Percentiles rank a stretch among this genome's conserved stretches.
Evolutionary conservation across 2,113 vertebrate genomes (phyloP).

Genomic region (Tychaedon coryphoeus): DNA sequence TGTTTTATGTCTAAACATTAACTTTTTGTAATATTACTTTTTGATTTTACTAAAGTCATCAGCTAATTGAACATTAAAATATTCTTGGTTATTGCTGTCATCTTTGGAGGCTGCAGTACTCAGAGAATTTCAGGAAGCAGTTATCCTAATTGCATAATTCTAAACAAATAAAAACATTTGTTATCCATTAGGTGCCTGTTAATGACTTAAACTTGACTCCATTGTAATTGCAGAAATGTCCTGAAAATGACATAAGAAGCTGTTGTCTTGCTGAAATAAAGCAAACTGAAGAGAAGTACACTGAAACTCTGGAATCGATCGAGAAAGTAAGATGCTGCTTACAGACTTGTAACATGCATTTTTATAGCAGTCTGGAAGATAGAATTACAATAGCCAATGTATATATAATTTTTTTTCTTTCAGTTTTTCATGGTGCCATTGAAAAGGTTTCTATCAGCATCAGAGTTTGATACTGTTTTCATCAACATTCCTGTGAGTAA

Average conservation of each 20-base stretch:
- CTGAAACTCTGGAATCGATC: constrained; percentile 94
- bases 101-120: background rate
- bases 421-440: constrained; percentile 95
- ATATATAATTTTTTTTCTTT: constrained; percentile 6
- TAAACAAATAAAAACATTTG: constrained; percentile 16
- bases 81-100: background rate
- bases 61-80: constrained; percentile 17
- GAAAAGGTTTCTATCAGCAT: constrained; percentile 82
- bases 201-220: constrained; percentile 31
- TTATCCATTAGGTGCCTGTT: constrained; percentile 7
- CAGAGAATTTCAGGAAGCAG: constrained; percentile 19
- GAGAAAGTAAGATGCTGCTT: constrained; percentile 81
- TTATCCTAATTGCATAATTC: constrained; percentile 24
- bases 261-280: constrained; percentile 94
- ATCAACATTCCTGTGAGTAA: constrained; percentile 93
- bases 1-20: background rate
- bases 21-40: background rate
- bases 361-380: background rate
- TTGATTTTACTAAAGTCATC: background rate
- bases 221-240: constrained; percentile 83
- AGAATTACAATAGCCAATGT: background rate
- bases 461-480: constrained; percentile 89
- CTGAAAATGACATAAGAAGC: constrained; percentile 90
- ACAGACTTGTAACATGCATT: background rate
- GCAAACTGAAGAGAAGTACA: constrained; percentile 97